phyloP scores from a whole-genome alignment of 2,113 vertebrate species.

The Asarcornis scutulata region DNA sequence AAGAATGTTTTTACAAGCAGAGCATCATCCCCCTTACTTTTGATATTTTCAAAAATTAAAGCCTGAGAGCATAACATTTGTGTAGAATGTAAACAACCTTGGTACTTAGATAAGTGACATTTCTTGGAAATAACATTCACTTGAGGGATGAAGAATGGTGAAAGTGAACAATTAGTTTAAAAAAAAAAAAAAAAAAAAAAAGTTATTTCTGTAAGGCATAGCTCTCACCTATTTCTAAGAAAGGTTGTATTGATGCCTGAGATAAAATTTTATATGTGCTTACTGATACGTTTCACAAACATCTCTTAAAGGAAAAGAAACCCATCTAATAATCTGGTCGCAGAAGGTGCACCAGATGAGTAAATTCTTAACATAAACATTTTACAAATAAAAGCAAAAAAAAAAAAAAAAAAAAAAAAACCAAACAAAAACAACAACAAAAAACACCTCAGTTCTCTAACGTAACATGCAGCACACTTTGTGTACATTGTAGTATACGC shows the following conservation, averaged over 20 bases:
- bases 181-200: background rate
- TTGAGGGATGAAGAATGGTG: background rate
- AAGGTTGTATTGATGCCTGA: background rate
- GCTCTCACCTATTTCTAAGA: background rate
- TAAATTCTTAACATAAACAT: background rate
- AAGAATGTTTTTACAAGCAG: conserved; percentile 20
- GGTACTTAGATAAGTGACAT: background rate
- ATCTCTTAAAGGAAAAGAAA: background rate
- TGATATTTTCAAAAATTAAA: conserved; percentile 39
- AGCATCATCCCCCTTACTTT: conserved; percentile 1
- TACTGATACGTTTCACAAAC: background rate
- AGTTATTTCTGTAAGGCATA: background rate
- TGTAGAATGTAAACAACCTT: conserved; percentile 31
- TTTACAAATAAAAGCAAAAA: background rate
- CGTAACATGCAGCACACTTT: background rate
- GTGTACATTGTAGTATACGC: fast-evolving
- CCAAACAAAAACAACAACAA: too few species aligned
- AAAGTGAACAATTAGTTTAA: background rate
- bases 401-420: background rate
- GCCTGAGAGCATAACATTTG: conserved; percentile 1
- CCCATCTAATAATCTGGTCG: background rate
- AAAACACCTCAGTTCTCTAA: background rate
- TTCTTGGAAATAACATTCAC: conserved; percentile 12
- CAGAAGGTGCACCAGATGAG: background rate
- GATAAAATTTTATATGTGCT: background rate